A percentile compares a stretch with the other conserved stretches of the same genome.
phyloP scores from a whole-genome alignment of 2,888 invertebrate genomes.

The Lobophora halterata region DNA sequence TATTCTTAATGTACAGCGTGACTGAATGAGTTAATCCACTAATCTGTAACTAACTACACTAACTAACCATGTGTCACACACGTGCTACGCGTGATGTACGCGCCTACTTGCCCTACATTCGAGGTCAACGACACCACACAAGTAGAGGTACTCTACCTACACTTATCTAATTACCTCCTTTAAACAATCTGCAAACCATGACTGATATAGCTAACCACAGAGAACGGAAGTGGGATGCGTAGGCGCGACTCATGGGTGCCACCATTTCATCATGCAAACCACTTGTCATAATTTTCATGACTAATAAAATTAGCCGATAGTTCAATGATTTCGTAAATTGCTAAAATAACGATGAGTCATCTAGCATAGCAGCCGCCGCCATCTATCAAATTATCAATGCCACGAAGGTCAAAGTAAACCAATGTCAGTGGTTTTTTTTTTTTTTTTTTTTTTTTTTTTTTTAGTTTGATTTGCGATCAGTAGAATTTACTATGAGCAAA shows the following conservation, averaged over 20 bases:
- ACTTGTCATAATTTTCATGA: constrained; percentile 16
- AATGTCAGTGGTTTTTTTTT: too few relatives aligned
- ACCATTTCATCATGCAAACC: too few relatives aligned
- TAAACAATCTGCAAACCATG: not conserved
- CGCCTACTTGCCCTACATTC: constrained; percentile 8
- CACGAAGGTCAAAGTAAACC: constrained; percentile 8
- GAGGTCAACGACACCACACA: constrained; percentile 19
- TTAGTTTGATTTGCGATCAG: too few relatives aligned
- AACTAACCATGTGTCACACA: too few relatives aligned
- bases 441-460: too few relatives aligned
- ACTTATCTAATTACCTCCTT: not conserved
- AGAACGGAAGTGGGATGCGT: constrained; percentile 10
- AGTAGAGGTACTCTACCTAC: constrained; percentile 8
- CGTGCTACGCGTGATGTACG: not conserved
- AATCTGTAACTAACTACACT: too few relatives aligned
- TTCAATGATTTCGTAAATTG: not conserved
- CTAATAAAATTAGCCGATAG: not conserved
- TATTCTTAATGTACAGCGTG: too few relatives aligned
- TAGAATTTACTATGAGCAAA: too few relatives aligned
- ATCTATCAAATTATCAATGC: not conserved
- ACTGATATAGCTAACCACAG: constrained; percentile 6
- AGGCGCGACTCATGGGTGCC: constrained; percentile 10
- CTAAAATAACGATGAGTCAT: constrained; percentile 12
- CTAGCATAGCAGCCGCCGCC: too few relatives aligned
- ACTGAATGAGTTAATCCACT: too few relatives aligned